Base-by-base conservation (phyloP, 1,140 invertebrate genomes). In the Neoseiulus cucumeris region DNA sequence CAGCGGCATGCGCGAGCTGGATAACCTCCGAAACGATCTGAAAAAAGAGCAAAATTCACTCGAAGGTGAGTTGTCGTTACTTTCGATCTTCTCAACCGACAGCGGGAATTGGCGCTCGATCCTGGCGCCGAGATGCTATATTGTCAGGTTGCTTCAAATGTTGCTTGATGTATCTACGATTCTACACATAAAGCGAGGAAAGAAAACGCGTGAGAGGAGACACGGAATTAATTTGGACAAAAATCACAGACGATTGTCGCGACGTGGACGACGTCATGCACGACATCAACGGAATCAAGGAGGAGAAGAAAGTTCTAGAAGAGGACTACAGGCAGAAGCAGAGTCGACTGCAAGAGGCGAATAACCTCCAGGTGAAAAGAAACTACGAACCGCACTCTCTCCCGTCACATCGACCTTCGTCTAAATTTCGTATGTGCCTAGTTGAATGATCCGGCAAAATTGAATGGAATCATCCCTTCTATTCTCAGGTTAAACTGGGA, bases 211-310 rank as follows among this genome's bases (percentile, higher is more conserved):
- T n/a, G n/a, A n/a, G n/a, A 39, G 33, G 33, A 39, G 33, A 39
- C 33, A 9, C n/a, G 9, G 33, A 39, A 39, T 39, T 39, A n/a
- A n/a, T 7, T 47, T 14, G 42, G 42, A 44, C 12, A 44, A 44
- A 12, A 12, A 44, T 25, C 22, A 4, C 51, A 59, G 51, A 59
- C 4, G 51, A 59, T 25, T 59, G 51, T 25, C 51, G 51, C 33
- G 51, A 59, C 33, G 51, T 59, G 51, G 51, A 59, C 51, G 51
- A 59, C 33, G 51, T 59, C 4, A 59, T 59, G 51, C 25, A 2
- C 1, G 51, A 59, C 51, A 59, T 59, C 1, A 59, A 59, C 22
- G 51, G 22, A 17, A 9, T 33, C 14, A 59, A 59, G 22, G 17
- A 59, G 22, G 22, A 59, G 25, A 59, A 25, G 51, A 59, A 25